Base-by-base conservation (phyloP, 1,140 invertebrate genomes). In the Tetramorium alpestre region DNA sequence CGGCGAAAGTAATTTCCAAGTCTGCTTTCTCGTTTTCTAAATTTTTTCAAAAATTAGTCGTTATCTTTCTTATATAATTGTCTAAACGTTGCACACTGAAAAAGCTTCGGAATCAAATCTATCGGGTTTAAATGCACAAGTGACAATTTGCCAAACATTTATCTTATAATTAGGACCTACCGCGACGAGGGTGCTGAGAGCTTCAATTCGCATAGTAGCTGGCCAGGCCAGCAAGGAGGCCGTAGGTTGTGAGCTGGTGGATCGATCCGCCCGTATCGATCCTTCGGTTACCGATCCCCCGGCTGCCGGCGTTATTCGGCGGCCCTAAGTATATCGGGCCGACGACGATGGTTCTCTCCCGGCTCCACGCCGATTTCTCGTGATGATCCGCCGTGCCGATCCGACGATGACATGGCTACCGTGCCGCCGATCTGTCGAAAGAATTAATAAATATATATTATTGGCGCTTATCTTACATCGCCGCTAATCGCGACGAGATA, bases 201-300 rank as follows among this genome's bases (percentile, higher is more conserved):
- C 95, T 95, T 93, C 94, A 95, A 95, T 95, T 95, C 94, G 94
- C 95, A 95, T 95, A 95, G 94, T 95, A 95, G 95, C 94, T 95
- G 94, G 94, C 94, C 95, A 93, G 94, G 94, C 94, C 95, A 95
- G 94, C 94, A 90, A 90, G 82, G 92, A 95, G 94, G 95, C 94
- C 94, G 94, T 94, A 91, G 85, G 73, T 94, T 91, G 75, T 80
- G 92, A 93, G 91, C 92, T 90, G 85, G 76, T 91, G 92, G 93
- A 93, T 91, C 92, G 94, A 94, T 91, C 86, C 81, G 80, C 69
- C 85, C 87, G 85, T 90, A 92, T 91, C 92, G 93, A 94, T 94
- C 92, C 92, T 80, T 86, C 72, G 62, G n/a, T 49, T 51, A 64
- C 60, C 84, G 62, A 81, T 87, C 60, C 58, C 69, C 67, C 80